Conservation (phyloP, 1,140 invertebrate species). For the Megalonaias nervosa region DNA sequence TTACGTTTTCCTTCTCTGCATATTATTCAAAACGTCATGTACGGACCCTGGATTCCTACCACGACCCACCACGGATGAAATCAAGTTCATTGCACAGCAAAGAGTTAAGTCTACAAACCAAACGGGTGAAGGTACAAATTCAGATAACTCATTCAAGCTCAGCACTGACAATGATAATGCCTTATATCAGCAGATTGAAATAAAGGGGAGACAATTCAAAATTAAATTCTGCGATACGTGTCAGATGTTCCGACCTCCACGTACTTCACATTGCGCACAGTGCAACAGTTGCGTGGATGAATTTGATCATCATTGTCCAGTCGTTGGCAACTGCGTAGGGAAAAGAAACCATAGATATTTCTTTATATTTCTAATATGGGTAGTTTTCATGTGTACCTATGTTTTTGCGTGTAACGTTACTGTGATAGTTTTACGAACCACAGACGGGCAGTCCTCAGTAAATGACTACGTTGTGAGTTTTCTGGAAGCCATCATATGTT, state of each 20-base stretch:
- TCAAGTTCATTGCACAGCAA: conserved; percentile 21
- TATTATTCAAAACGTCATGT: conserved; percentile 22
- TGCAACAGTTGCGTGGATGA: conserved; percentile 34
- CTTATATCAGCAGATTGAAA: conserved; percentile 21
- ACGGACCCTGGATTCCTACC: conserved; percentile 33
- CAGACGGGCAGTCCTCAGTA: conserved; percentile 17
- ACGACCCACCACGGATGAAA: conserved; percentile 24
- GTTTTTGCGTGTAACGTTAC: conserved; percentile 30
- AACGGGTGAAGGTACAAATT: not conserved
- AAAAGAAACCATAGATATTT: conserved; percentile 35
- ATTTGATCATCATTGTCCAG: conserved; percentile 36
- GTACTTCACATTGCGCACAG: conserved; percentile 31
- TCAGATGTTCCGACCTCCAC: conserved; percentile 31
- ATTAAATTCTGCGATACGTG: conserved; percentile 28
- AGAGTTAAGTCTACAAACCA: conserved; percentile 12
- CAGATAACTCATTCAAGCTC: not conserved
- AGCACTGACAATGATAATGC: not conserved
- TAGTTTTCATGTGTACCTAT: conserved; percentile 29
- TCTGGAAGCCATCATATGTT: conserved; percentile 31
- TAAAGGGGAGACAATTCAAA: conserved; percentile 29
- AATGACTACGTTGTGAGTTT: conserved; percentile 28
- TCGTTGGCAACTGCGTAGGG: conserved; percentile 33
- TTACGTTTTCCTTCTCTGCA: conserved; percentile 25
- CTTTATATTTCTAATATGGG: conserved; percentile 24
- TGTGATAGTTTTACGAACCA: conserved; percentile 20